Evolutionary conservation across 2,113 vertebrate species (phyloP).

Genomic region (Phaetusa simplex): DNA sequence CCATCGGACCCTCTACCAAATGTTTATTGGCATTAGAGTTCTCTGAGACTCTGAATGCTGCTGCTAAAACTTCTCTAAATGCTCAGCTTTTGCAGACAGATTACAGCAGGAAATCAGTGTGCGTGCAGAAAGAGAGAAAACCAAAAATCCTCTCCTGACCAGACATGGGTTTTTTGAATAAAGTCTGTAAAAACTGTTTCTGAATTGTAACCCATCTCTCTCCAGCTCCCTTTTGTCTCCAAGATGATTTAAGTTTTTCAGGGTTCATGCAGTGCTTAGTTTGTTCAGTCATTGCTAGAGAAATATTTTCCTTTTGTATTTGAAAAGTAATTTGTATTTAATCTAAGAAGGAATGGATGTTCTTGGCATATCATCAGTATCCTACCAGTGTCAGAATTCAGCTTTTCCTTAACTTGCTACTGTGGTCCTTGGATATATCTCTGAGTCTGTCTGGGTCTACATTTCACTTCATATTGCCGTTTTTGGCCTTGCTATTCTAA

Average conservation of each 20-base stretch:
- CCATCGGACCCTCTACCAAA: neutral
- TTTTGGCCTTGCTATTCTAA: neutral
- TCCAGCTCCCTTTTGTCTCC: neutral
- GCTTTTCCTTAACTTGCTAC: neutral
- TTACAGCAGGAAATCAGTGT: neutral
- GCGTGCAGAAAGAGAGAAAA: neutral
- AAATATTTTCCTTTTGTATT: neutral
- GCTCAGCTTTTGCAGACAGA: neutral
- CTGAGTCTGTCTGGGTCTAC: neutral
- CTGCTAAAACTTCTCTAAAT: neutral
- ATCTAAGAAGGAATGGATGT: neutral
- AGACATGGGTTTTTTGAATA: neutral
- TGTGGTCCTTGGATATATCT: neutral
- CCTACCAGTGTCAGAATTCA: neutral
- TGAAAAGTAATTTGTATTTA: neutral
- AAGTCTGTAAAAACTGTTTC: neutral
- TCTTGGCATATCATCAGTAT: neutral
- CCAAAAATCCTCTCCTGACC: neutral
- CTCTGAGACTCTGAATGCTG: neutral
- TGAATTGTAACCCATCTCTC: neutral
- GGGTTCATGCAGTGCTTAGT: neutral
- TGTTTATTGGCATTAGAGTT: neutral
- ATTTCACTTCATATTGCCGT: neutral
- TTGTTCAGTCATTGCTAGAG: neutral
- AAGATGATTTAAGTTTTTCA: neutral